Conservation (phyloP, 2,797 vertebrate genomes). For the Megalops cyprinoides region DNA sequence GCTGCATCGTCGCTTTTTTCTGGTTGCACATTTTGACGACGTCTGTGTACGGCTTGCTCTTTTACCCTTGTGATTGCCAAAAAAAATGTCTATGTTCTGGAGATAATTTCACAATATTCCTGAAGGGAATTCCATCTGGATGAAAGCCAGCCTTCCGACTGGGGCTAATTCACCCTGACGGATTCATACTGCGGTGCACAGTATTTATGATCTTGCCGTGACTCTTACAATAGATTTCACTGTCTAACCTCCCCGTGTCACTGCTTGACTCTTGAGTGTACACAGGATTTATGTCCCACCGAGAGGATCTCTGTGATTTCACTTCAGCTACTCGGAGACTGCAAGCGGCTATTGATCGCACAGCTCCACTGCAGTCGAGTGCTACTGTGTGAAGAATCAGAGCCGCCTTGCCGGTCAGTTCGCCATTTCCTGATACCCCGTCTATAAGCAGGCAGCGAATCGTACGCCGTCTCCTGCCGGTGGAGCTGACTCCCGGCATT, state of each 20-base stretch:
- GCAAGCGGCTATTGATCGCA: neutral
- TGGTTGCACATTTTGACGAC: neutral
- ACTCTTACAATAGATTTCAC: slow-evolving; percentile 4
- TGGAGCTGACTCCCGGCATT: neutral
- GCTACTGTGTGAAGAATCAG: slow-evolving; percentile 1
- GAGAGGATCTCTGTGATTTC: slow-evolving; percentile 15
- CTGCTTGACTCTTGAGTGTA: neutral
- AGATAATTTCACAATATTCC: slow-evolving; percentile 33
- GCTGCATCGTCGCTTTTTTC: neutral
- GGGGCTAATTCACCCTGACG: slow-evolving; percentile 29
- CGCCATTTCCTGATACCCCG: neutral
- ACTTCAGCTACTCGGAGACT: neutral
- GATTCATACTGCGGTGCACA: neutral
- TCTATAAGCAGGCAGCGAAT: neutral
- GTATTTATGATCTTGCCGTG: slow-evolving; percentile 30
- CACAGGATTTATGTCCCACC: slow-evolving; percentile 7
- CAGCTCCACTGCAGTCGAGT: neutral
- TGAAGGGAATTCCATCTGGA: slow-evolving; percentile 29
- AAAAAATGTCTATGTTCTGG: slow-evolving; percentile 25
- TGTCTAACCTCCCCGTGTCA: slow-evolving; percentile 8
- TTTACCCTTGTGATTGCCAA: slow-evolving; percentile 24
- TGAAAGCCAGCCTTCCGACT: slow-evolving; percentile 23
- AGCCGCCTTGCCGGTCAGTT: neutral
- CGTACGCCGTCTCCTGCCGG: neutral
- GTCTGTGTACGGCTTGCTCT: slow-evolving; percentile 31